phyloP scores from a whole-genome alignment of 2,797 vertebrate species.

The Schizothorax lantsangensis region DNA sequence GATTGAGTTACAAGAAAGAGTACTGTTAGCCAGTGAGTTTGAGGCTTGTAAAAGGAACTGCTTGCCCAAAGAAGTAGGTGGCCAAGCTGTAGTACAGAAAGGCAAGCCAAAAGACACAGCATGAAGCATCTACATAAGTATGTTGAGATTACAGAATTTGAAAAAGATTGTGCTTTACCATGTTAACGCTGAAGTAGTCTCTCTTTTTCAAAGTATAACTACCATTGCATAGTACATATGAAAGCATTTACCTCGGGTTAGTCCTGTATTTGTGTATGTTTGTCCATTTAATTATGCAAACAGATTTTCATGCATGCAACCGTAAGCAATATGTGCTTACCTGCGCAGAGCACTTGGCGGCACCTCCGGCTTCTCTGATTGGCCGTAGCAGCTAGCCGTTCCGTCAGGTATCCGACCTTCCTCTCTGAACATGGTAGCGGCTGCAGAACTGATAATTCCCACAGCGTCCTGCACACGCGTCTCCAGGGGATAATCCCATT shows the following conservation, averaged over 20 bases:
- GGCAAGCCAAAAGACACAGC: slow-evolving; percentile 33
- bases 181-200: slow-evolving; percentile 2
- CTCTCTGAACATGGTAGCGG: slow-evolving; percentile 90
- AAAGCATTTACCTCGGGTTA: neutral
- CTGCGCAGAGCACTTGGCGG: slow-evolving; percentile 80
- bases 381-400: slow-evolving; percentile 91
- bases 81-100: slow-evolving; percentile 23
- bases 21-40: slow-evolving; percentile 9
- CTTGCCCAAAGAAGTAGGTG: slow-evolving; percentile 37
- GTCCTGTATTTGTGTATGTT: neutral
- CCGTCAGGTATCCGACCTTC: slow-evolving; percentile 92
- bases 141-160: slow-evolving; percentile 9
- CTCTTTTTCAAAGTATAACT: neutral
- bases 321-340: slow-evolving; percentile 62
- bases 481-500: slow-evolving; percentile 95
- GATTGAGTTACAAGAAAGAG: slow-evolving; percentile 19
- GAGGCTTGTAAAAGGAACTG: slow-evolving; percentile 11
- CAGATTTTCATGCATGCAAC: neutral
- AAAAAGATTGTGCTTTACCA: slow-evolving; percentile 18
- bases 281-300: neutral
- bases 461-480: slow-evolving; percentile 90
- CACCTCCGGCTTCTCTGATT: slow-evolving; percentile 83
- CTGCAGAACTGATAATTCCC: slow-evolving; percentile 91
- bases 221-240: neutral
- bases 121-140: slow-evolving; percentile 5